These are phyloP conservation scores for Gadopsis marmoratus DNA, from an alignment of 2,797 vertebrate species.

Conservation along the genomic window DNA sequence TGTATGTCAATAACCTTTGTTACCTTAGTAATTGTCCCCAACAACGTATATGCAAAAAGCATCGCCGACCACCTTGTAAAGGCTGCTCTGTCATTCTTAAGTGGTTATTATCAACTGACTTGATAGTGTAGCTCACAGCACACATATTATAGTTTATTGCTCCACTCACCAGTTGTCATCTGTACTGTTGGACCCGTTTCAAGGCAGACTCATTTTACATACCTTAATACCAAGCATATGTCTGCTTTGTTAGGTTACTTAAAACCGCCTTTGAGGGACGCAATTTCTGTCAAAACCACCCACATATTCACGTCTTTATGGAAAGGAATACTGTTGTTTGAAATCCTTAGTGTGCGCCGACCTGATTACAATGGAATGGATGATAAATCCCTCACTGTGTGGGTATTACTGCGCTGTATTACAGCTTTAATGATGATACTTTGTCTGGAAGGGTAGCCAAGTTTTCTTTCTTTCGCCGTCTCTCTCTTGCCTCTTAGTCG, in stretches of 20 bases:
- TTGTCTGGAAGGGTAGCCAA: conserved; percentile 68
- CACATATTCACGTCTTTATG: conserved; percentile 59
- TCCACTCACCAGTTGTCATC: conserved; percentile 30
- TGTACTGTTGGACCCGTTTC: conserved; percentile 43
- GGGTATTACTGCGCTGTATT: conserved; percentile 72
- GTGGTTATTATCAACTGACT: conserved; percentile 36
- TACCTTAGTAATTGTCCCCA: not conserved
- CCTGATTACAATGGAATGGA: conserved; percentile 70
- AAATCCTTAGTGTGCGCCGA: conserved; percentile 63
- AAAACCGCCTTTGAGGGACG: conserved; percentile 53
- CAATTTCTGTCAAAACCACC: conserved; percentile 59
- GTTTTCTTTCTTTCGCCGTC: conserved; percentile 45
- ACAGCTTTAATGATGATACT: conserved; percentile 80
- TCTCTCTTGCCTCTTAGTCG: conserved; percentile 59
- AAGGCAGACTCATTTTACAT: conserved; percentile 46
- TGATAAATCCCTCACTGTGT: conserved; percentile 75
- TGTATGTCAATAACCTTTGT: conserved; percentile 10
- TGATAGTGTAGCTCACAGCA: conserved; percentile 27
- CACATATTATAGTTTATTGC: conserved; percentile 42
- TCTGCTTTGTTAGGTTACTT: conserved; percentile 62
- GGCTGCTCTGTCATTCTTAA: conserved; percentile 24
- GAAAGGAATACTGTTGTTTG: conserved; percentile 53
- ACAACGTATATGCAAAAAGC: conserved; percentile 21
- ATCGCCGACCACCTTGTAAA: conserved; percentile 9
- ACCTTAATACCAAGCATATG: conserved; percentile 48